phyloP scores from a whole-genome alignment of 2,888 invertebrate genomes.

The Alcis repandata region DNA sequence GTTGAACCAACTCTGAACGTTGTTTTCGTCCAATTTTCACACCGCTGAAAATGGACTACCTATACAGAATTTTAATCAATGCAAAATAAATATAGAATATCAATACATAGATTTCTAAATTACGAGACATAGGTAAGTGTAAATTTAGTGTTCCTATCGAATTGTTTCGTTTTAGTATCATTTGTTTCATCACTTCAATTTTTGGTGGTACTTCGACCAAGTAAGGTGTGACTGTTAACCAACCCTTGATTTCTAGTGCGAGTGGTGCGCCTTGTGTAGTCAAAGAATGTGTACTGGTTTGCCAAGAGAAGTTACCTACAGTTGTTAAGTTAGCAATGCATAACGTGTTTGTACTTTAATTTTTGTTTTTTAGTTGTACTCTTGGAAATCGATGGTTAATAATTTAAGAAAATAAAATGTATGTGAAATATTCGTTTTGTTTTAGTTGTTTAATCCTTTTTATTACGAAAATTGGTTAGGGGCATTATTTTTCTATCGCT shows the following conservation, averaged over 20 bases:
- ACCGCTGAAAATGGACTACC: too few relatives aligned
- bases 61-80: too few relatives aligned
- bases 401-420: conserved; percentile 87
- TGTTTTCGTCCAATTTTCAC: too few relatives aligned
- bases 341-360: conserved; percentile 87
- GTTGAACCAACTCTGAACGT: too few relatives aligned
- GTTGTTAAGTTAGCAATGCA: conserved; percentile 86
- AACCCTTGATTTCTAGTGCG: conserved; percentile 72
- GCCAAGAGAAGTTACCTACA: conserved; percentile 87
- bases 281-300: conserved; percentile 82
- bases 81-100: too few relatives aligned
- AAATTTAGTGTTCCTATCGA: background rate
- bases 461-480: background rate
- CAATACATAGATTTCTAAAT: too few relatives aligned
- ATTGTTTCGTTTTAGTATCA: background rate
- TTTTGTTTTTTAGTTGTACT: conserved; percentile 87
- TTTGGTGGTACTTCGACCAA: conserved; percentile 64
- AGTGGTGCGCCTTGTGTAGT: conserved; percentile 84
- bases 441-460: conserved; percentile 47
- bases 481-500: too few relatives aligned
- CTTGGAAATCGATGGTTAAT: conserved; percentile 87
- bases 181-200: background rate
- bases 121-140: background rate
- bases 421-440: conserved; percentile 77
- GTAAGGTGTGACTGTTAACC: conserved; percentile 70